A percentile compares a stretch with the other conserved stretches of the same genome.
phyloP scores from a whole-genome alignment of 2,888 invertebrate species.

The Cotesia congregata region DNA sequence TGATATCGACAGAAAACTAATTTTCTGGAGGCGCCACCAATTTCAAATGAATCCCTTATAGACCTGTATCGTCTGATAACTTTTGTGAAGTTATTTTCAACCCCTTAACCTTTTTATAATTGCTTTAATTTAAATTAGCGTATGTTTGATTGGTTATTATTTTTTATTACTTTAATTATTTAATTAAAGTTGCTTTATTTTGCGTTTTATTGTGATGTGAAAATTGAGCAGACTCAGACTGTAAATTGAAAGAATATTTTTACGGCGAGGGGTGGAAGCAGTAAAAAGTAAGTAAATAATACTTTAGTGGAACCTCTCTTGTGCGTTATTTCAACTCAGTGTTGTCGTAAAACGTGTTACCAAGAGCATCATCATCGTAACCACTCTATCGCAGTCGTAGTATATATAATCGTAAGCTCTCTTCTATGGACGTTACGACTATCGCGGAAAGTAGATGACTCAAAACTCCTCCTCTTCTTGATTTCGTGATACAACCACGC shows the following conservation, averaged over 20 bases:
- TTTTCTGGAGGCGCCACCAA: conserved; percentile 33
- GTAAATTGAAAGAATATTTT: conserved; percentile 4
- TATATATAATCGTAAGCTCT: background rate
- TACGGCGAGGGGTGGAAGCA: background rate
- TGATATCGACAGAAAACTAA: conserved; percentile 34
- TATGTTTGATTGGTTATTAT: background rate
- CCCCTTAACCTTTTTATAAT: conserved; percentile 35
- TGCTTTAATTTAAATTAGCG: conserved; percentile 8
- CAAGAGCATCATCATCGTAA: conserved; percentile 8
- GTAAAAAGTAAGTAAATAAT: background rate
- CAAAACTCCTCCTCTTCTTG: conserved; percentile 28
- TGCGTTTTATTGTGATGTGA: background rate
- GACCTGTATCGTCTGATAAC: background rate
- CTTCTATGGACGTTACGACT: conserved; percentile 3
- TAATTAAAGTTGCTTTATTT: background rate
- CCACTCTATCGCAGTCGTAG: background rate
- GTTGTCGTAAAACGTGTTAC: conserved; percentile 11
- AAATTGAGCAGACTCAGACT: background rate
- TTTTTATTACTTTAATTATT: conserved; percentile 7
- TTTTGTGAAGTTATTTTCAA: conserved; percentile 7
- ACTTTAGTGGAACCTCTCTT: background rate
- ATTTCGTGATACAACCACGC: conserved; percentile 8
- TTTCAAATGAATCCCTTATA: conserved; percentile 22
- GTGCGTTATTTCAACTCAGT: background rate
- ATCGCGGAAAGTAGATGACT: background rate